Conservation (phyloP, 2,888 invertebrate species). For the Nesidiocoris tenuis region DNA sequence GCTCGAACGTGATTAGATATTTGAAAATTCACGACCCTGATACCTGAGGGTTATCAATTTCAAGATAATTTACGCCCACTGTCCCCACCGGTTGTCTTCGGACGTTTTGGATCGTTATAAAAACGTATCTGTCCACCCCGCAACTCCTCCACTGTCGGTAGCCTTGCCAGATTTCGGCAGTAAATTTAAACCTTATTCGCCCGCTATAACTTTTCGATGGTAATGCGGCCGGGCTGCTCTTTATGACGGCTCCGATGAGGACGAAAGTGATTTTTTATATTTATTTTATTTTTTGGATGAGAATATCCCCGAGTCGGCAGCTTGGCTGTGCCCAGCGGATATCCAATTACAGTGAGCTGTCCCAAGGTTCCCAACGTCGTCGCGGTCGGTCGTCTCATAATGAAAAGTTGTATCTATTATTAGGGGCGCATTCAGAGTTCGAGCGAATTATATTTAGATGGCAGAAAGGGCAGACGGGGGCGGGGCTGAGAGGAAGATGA, state of each 20-base stretch:
- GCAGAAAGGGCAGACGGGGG: constrained; percentile 33
- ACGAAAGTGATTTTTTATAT: neutral
- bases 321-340: constrained; percentile 6
- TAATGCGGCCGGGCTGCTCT: neutral
- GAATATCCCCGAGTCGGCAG: neutral
- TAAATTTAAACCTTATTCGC: neutral
- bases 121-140: neutral
- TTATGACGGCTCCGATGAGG: neutral
- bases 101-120: neutral
- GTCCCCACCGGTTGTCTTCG: no score
- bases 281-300: neutral
- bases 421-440: constrained; percentile 38
- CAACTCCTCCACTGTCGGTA: neutral
- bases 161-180: neutral
- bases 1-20: no score
- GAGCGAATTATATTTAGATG: constrained; percentile 37
- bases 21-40: no score
- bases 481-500: neutral
- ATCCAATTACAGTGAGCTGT: constrained; percentile 20
- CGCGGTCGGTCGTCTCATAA: constrained; percentile 20
- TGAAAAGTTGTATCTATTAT: constrained; percentile 33
- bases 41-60: no score
- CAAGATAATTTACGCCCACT: neutral
- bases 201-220: neutral
- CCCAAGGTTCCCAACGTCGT: constrained; percentile 23